Evolutionary conservation across 2,113 vertebrate genomes (phyloP).

Genomic region (Crotophaga sulcirostris): DNA sequence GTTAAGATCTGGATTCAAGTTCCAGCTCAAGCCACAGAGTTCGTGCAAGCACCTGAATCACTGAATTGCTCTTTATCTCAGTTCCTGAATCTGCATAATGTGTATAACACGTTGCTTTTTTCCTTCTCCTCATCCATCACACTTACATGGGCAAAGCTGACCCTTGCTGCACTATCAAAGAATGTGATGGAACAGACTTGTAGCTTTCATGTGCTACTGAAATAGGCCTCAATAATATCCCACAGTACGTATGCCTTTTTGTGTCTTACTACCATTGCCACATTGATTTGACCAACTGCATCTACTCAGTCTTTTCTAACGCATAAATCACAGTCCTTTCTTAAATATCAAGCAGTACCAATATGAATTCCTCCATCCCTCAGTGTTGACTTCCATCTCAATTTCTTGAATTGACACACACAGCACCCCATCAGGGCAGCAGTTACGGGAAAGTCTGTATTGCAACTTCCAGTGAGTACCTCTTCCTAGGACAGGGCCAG

Average conservation of each 20-base stretch:
- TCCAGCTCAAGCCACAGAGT: background rate
- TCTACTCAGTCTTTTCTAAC: background rate
- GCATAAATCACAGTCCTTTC: background rate
- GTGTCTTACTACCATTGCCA: background rate
- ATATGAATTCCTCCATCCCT: background rate
- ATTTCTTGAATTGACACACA: background rate
- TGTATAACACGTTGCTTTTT: background rate
- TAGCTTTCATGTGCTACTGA: background rate
- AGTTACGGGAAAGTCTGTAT: background rate
- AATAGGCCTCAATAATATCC: fast-evolving
- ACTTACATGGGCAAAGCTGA: background rate
- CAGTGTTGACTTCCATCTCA: background rate
- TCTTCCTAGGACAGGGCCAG: background rate
- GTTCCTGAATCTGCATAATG: background rate
- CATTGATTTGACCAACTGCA: background rate
- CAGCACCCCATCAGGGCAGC: background rate
- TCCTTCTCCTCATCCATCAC: background rate
- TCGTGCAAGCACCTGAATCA: background rate
- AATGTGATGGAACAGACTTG: background rate
- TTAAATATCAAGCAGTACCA: background rate
- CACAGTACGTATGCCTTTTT: background rate
- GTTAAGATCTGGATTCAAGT: background rate
- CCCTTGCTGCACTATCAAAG: background rate
- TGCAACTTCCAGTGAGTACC: background rate
- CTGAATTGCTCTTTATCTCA: background rate